Base-by-base conservation (phyloP, 1,140 invertebrate species). In the Zaprionus inermis region DNA sequence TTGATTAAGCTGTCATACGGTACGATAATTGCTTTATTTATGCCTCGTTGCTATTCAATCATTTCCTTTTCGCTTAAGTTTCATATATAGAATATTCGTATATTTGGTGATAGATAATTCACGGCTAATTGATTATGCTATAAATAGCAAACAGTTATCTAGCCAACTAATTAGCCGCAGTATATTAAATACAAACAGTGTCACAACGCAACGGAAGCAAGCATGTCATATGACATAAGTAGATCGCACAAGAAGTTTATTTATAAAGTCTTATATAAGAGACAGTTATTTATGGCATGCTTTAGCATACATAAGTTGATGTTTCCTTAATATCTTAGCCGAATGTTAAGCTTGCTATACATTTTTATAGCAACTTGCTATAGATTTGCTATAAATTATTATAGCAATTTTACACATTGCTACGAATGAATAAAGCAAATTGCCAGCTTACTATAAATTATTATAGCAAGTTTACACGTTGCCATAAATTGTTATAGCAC, bases 101-200 rank as follows among this genome's bases (percentile, higher is more conserved):
- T 14, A 38, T n/a, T 41, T 61, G 16, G 28, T 5, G 3, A 52
- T 34, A 51, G 59, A 24, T 49, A 49, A 22, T 49, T 20, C 11
- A 4, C 10, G 18, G n/a, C 44, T 63, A 36, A 63, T 63, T 63
- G 59, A 63, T 63, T 52, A 4, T 52, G 12, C 30, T 52, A 36
- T n/a, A 52, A 63, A 36, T 52, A 52, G 59, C n/a, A 30, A 14
- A 36, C 24, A 14, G n/a, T 36, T 22, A 63, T 63, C 16, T 36
- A 24, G n/a, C 16, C 3, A 51, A 52, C 14, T 63, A 63, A 63
- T 63, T 61, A 51, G 36, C 28, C 51, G 28, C 28, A 34, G 30
- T 57, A 38, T 57, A 57, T 38, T 18, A 3, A 22, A n/a, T 32
- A 32, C 24, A 54, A 6, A 54, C 3, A 32, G 16, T 49, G 44